Conservation (phyloP, 2,888 invertebrate genomes). For the Pocota personata region DNA sequence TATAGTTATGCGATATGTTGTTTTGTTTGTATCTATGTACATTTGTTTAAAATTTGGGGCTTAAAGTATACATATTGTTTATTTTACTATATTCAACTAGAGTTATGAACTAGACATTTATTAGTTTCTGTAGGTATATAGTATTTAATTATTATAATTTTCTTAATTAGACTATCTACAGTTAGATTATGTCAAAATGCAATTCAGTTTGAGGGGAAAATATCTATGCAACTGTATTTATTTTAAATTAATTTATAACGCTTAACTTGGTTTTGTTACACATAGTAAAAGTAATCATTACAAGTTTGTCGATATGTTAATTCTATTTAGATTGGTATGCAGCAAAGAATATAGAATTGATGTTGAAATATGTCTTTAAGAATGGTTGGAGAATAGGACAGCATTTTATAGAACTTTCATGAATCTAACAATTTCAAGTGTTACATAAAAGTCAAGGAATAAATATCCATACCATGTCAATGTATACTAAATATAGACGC, state of each 20-base stretch:
- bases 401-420: too few species aligned
- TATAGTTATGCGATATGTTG: slow-evolving; percentile 10
- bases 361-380: too few species aligned
- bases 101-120: slow-evolving; percentile 42
- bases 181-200: slow-evolving; percentile 52
- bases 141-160: background rate
- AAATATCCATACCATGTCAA: too few species aligned
- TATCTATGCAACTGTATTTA: slow-evolving; percentile 7
- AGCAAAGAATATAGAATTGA: background rate
- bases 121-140: slow-evolving; percentile 1
- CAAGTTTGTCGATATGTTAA: slow-evolving; percentile 56
- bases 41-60: background rate
- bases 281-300: slow-evolving; percentile 14
- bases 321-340: slow-evolving; percentile 30
- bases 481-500: too few species aligned
- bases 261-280: background rate
- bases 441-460: too few species aligned
- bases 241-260: slow-evolving; percentile 10
- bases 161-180: slow-evolving; percentile 60
- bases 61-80: slow-evolving; percentile 2
- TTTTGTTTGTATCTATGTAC: slow-evolving; percentile 37
- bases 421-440: too few species aligned
- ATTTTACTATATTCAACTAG: background rate
- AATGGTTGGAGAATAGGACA: too few species aligned
- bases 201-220: slow-evolving; percentile 33